Evolutionary conservation across 2,797 vertebrate species (phyloP), one percentile per base, ranked within the genome.

Genomic region (Neosalanx taihuensis): DNA sequence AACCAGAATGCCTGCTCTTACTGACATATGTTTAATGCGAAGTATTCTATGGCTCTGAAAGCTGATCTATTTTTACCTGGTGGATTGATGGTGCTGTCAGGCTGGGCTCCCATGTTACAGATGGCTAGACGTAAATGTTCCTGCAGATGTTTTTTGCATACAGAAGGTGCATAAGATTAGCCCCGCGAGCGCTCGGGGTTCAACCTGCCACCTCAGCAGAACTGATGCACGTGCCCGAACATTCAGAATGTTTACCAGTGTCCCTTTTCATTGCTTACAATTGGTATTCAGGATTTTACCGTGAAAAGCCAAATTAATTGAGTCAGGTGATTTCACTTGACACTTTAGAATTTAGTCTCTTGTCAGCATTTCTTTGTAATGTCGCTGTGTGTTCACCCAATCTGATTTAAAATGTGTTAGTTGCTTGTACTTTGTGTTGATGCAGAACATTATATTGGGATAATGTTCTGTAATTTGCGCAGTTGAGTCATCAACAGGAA

Each of bases 41-140:
- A 6, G 41, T 46, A 46, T 46, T 46, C 41, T 46, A 46, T 46
- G 41, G 41, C 41, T 12, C 41, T 46, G 41, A 46, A 46, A 46
- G 10, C 41, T 53, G 41, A 13, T 66, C 46, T 53, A 53, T 67
- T 67, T 53, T 51, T 67, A 15, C 3, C 26, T 53, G 18, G 62
- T n/a, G 20, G 18, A 64, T 41, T 20, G 9, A 31, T 63, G 61
- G 15, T 63, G 30, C 9, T 46, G 37, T 20, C 41, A 51, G 4
- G 15, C 6, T 18, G 5, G 30, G 7, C n/a, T 53, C 46, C 64
- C 37, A 30, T 49, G 37, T 29, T 7, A 49, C 20, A 20, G 9
- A 64, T 37, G 35, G 35, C 62, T n/a, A 33, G 5, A 63, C 17
- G 61, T 64, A 35, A 41, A 66, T 66, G 23, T 7, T 66, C 18